Conservation (phyloP, 2,888 invertebrate genomes). For the Petrophora chlorosata region DNA sequence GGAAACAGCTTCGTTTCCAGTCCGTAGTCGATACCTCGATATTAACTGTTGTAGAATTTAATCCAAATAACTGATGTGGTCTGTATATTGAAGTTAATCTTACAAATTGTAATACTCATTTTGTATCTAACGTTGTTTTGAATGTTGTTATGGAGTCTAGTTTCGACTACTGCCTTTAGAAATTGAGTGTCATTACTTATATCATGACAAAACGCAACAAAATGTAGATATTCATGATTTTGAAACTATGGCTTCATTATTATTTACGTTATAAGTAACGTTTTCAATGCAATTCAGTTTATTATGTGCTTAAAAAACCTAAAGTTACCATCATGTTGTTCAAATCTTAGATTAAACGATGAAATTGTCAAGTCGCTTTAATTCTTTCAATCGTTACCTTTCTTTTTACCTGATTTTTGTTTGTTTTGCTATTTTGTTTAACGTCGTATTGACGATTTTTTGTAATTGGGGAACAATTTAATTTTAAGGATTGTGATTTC, state of each 20-base stretch:
- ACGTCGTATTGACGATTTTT: slow-evolving; percentile 63
- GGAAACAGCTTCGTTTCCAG: slow-evolving; percentile 2
- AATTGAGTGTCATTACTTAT: background rate
- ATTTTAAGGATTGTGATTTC: slow-evolving; percentile 79
- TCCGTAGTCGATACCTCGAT: slow-evolving; percentile 17
- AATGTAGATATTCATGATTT: background rate
- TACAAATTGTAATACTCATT: slow-evolving; percentile 37
- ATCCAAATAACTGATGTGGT: slow-evolving; percentile 4
- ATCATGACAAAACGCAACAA: slow-evolving; percentile 10
- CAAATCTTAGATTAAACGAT: slow-evolving; percentile 70
- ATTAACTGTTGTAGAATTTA: slow-evolving; percentile 21
- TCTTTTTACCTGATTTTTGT: slow-evolving; percentile 74
- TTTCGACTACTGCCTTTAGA: background rate
- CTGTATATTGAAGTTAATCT: slow-evolving; percentile 8
- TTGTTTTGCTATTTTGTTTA: slow-evolving; percentile 63
- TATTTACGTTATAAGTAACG: slow-evolving; percentile 8
- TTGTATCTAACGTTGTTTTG: slow-evolving; percentile 23
- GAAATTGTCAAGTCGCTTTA: slow-evolving; percentile 73
- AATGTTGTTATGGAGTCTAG: background rate
- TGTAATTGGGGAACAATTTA: slow-evolving; percentile 80
- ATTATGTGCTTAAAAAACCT: slow-evolving; percentile 60
- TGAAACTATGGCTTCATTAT: slow-evolving; percentile 1
- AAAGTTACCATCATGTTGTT: slow-evolving; percentile 81
- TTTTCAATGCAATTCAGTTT: slow-evolving; percentile 56
- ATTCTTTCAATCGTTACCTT: slow-evolving; percentile 79